Conservation (phyloP, 2,888 invertebrate genomes). For the Sturmia bella region DNA sequence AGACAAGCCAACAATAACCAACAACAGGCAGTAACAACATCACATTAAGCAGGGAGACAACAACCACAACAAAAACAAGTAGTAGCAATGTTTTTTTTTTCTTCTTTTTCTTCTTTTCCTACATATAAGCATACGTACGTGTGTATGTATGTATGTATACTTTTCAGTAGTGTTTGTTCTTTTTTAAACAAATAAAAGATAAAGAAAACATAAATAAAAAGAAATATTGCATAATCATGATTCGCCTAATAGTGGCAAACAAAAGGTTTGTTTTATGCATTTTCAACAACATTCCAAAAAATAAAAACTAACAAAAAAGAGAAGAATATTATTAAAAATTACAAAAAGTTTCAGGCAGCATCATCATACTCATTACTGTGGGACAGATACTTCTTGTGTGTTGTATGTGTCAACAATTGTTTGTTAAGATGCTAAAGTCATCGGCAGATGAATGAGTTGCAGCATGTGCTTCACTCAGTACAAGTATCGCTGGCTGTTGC, state of each 20-base stretch:
- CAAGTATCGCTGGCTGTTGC: background rate
- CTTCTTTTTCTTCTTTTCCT: slow-evolving; percentile 17
- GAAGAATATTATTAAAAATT: background rate
- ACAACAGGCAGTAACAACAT: slow-evolving; percentile 51
- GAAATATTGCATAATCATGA: slow-evolving; percentile 65
- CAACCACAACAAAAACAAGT: slow-evolving; percentile 49
- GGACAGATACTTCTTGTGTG: slow-evolving; percentile 30
- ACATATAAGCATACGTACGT: too few relatives aligned
- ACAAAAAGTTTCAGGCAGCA: slow-evolving; percentile 29
- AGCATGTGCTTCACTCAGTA: slow-evolving; percentile 29
- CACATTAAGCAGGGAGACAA: slow-evolving; percentile 29
- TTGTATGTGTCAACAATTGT: slow-evolving; percentile 62
- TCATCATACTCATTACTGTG: slow-evolving; percentile 52
- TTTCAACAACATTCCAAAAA: slow-evolving; percentile 21
- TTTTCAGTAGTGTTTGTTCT: slow-evolving; percentile 16
- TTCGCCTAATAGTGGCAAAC: slow-evolving; percentile 57
- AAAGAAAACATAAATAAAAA: slow-evolving; percentile 12
- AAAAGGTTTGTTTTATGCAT: slow-evolving; percentile 46
- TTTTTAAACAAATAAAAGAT: slow-evolving; percentile 36
- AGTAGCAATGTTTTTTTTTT: slow-evolving; percentile 36
- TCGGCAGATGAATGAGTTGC: slow-evolving; percentile 40
- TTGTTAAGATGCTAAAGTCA: slow-evolving; percentile 47
- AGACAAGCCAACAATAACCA: slow-evolving; percentile 56
- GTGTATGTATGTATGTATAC: background rate
- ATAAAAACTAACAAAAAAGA: background rate